Percentiles rank a stretch among this genome's conserved stretches.
Evolutionary conservation across 2,888 invertebrate species (phyloP).

Genomic region (Trichogramma dendrolimi): DNA sequence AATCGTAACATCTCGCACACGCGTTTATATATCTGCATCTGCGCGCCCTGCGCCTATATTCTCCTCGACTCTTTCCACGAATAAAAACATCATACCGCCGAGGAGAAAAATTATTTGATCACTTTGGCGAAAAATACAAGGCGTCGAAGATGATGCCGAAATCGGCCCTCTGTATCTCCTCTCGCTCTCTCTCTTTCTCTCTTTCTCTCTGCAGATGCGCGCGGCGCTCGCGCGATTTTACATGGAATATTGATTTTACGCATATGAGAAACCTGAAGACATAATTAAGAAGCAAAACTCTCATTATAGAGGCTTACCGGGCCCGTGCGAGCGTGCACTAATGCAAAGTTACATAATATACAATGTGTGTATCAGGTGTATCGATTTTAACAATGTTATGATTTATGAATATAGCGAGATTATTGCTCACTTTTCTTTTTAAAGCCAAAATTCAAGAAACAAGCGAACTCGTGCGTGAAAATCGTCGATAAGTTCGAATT

Average conservation of each 20-base stretch:
- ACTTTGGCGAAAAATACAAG: conserved; percentile 21
- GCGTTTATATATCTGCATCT: too few species aligned
- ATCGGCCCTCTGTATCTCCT: neutral
- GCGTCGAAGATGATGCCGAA: neutral
- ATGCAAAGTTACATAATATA: conserved; percentile 13
- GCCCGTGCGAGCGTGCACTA: neutral
- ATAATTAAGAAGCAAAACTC: conserved; percentile 26
- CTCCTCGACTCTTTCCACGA: conserved; percentile 21
- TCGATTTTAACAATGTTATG: too few species aligned
- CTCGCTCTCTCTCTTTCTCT: too few species aligned
- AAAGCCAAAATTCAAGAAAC: too few species aligned
- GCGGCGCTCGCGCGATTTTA: neutral
- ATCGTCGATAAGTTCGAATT: neutral
- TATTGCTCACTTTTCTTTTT: too few species aligned
- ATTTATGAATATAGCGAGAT: too few species aligned
- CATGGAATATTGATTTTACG: conserved; percentile 22
- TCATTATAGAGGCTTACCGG: conserved; percentile 11
- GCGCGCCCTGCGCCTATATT: neutral
- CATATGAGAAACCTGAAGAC: conserved; percentile 22
- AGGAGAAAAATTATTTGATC: conserved; percentile 26
- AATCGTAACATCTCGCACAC: conserved; percentile 2
- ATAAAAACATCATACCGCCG: conserved; percentile 26
- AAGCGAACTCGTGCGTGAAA: neutral
- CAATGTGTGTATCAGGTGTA: conserved; percentile 14
- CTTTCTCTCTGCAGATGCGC: neutral